Evolutionary conservation across 2,888 invertebrate species (phyloP), one percentile per base, ranked within the genome.

Genomic region (Argyresthia goedartella): DNA sequence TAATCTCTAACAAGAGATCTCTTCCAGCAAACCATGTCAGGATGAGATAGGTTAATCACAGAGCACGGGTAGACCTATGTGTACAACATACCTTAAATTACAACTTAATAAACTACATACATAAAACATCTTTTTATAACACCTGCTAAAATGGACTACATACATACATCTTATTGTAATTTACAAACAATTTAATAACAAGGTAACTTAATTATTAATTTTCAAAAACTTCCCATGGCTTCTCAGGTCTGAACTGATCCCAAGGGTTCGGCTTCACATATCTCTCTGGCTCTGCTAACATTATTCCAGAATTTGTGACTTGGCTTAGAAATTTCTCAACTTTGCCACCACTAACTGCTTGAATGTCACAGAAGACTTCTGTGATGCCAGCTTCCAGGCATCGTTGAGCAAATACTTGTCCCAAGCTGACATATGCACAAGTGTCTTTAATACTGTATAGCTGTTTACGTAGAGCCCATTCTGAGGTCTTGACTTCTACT

Each of bases 381-480:
- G 88, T 82, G 49, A 94, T 89, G 1, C 94, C 93, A 56, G 89
- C 84, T 77, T 97, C 93, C 0, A 96, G 76, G 69, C 98, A 98
- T 45, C 98, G 88, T 62, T 91, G 90, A 0, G 96, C 97, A 45
- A 99, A 84, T 2, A 92, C 85, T 64, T 80, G 80, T 14, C 97
- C 91, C 54, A 99, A 75, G 71, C 94, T 95, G 25, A 91, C 87
- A 60, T 92, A 95, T 0, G 98, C 97, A 49, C 91, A 76, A 2
- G 91, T 90, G 75, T 98, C 97, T 45, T 84, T 90, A 0, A 89
- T 88, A 66, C 95, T 93, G 71, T 91, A 95, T 0, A 97, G 81
- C 55, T 94, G 93, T 67, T 93, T 93, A 50, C 91, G 91, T 4
- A 97, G 88, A 0, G 93, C 91, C 93, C 93, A 95, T 75, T 98